A percentile compares a stretch with the other conserved stretches of the same genome.
Evolutionary conservation across 2,113 vertebrate species (phyloP).

Genomic region (Zapornia atra): DNA sequence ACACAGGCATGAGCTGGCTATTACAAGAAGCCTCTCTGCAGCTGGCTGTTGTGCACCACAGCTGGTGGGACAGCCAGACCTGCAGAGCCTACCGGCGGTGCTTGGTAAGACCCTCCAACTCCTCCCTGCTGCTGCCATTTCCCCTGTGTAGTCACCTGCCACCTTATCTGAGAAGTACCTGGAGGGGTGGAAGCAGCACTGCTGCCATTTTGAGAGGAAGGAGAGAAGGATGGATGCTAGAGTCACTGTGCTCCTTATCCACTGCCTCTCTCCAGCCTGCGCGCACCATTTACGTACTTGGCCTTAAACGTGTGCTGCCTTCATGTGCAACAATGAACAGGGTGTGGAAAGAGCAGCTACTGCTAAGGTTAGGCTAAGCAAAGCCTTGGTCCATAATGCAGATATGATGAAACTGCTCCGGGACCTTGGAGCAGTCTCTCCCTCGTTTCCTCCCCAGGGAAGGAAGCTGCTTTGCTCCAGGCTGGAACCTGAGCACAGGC

Average conservation of each 20-base stretch:
- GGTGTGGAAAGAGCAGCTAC: background rate
- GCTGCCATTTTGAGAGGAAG: background rate
- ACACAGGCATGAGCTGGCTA: background rate
- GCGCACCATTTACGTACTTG: fast-evolving
- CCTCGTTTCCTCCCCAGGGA: background rate
- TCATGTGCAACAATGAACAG: background rate
- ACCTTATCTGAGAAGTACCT: background rate
- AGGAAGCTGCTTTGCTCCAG: background rate
- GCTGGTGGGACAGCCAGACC: background rate
- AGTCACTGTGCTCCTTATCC: background rate
- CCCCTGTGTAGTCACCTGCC: background rate
- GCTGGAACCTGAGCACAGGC: background rate
- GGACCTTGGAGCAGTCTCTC: background rate
- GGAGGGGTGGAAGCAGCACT: background rate
- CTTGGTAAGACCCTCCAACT: background rate
- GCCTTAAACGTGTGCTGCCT: background rate
- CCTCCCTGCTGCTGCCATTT: background rate
- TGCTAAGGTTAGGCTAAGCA: background rate
- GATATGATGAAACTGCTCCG: no score
- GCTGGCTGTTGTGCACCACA: background rate
- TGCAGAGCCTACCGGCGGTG: background rate
- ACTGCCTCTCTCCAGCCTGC: background rate
- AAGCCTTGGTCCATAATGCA: background rate
- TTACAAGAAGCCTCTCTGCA: background rate
- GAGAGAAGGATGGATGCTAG: background rate